Conservation (phyloP, 2,888 invertebrate genomes). For the Napeogenes sylphis region DNA sequence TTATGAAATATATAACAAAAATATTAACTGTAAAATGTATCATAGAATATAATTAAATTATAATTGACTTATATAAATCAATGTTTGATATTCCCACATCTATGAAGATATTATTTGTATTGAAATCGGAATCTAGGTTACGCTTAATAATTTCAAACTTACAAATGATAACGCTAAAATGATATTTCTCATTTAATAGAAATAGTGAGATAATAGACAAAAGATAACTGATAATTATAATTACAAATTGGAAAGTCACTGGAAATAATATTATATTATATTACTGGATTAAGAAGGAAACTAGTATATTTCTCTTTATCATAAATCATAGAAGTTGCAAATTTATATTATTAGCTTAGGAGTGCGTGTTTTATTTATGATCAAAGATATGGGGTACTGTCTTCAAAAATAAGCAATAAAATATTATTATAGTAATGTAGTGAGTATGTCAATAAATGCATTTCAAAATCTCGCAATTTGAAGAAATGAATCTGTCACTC, state of each 20-base stretch:
- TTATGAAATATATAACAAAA: too few species aligned
- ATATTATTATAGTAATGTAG: too few species aligned
- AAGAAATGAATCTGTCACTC: too few species aligned
- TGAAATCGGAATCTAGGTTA: background rate
- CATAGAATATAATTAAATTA: too few species aligned
- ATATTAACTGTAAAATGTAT: too few species aligned
- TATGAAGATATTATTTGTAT: background rate
- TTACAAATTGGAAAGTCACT: background rate
- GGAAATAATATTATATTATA: background rate
- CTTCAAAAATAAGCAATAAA: too few species aligned
- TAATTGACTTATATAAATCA: too few species aligned
- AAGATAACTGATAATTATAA: background rate
- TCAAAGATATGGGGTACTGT: background rate
- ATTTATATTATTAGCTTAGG: background rate
- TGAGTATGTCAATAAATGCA: too few species aligned
- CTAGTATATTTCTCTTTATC: background rate
- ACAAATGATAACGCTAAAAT: background rate
- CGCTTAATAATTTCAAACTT: conserved; percentile 1
- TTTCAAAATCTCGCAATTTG: too few species aligned
- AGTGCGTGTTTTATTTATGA: background rate
- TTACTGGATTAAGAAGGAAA: background rate
- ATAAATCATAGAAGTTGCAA: background rate
- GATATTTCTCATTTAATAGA: background rate
- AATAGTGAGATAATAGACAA: background rate
- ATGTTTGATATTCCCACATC: too few species aligned